Base-by-base conservation (phyloP, 2,113 vertebrate genomes). In the Thryonomys swinderianus region DNA sequence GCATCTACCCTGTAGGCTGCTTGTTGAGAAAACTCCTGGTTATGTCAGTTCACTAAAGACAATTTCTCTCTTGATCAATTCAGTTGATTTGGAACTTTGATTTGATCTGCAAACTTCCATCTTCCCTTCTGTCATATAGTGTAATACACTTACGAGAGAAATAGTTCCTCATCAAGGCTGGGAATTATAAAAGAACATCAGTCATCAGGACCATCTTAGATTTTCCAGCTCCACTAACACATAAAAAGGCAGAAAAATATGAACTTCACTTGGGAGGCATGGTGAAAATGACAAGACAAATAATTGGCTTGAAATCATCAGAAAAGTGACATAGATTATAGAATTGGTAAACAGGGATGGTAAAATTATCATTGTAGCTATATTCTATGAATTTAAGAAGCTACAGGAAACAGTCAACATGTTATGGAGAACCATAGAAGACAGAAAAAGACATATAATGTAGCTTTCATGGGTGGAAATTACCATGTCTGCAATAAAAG, bases 41-140 rank as follows among this genome's bases (percentile, higher is more conserved):
- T 80, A 67, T 27, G 9, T 57, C 18, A 64, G 40, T 1, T 18
- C 48, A 71, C 21, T 25, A 61, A 90, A 59, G 16, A 45, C 8
- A 71, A 82, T 81, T 76, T 71, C 18, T 55, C 23, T 89, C 16
- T 93, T 51, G 51, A 76, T 83, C 59, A 88, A 76, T 85, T 80
- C 51, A 96, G 53, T 27, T 67, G 16, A 80, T 84, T 55, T 84
- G 8, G n/a, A 11, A 82, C 48, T 92, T 92, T 92, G 66, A 67
- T 90, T 89, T 95, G 10, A 74, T 20, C n/a, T 57, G 25, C 21
- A 79, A 79, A 53, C 59, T 61, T 76, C 64, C 14, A 79, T 67
- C 61, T 89, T 78, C 81, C 25, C 37, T 82, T 79, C 87, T 3
- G 8, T 37, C 25, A 71, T 53, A 69, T 37, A 71, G 73, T 79